Conservation (phyloP, 2,113 vertebrate genomes). For the Erythrolamprus reginae region DNA sequence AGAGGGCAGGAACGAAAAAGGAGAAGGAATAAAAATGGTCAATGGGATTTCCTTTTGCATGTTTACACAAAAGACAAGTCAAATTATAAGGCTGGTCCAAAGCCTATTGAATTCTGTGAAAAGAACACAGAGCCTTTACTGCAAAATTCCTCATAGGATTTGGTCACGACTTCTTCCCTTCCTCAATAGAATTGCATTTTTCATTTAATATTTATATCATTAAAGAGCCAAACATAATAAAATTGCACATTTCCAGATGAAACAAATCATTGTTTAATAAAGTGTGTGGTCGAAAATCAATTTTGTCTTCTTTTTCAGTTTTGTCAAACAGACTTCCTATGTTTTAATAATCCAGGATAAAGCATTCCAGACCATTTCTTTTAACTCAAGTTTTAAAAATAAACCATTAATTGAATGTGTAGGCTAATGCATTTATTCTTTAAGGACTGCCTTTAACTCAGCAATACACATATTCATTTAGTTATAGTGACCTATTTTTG, state of each 20-base stretch:
- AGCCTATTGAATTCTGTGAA: slow-evolving; percentile 32
- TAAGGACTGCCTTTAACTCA: slow-evolving; percentile 29
- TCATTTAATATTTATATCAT: neutral
- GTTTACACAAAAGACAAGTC: slow-evolving; percentile 41
- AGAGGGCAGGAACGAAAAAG: slow-evolving; percentile 18
- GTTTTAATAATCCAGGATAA: slow-evolving; percentile 31
- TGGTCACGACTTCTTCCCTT: neutral
- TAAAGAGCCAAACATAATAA: neutral
- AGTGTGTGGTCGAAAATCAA: slow-evolving; percentile 19
- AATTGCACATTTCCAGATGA: slow-evolving; percentile 15
- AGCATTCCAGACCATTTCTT: slow-evolving; percentile 42
- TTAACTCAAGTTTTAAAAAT: slow-evolving; percentile 46
- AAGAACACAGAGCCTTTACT: neutral
- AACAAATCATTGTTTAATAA: neutral
- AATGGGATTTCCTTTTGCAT: slow-evolving; percentile 56
- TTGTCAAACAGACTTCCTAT: slow-evolving; percentile 32
- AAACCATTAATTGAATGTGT: slow-evolving; percentile 56
- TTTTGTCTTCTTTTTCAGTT: slow-evolving; percentile 17
- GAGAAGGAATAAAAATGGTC: slow-evolving; percentile 52
- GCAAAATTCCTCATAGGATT: neutral
- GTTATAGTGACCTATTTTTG: slow-evolving; percentile 34
- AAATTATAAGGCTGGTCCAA: slow-evolving; percentile 23
- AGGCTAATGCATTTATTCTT: slow-evolving; percentile 47
- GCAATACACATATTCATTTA: slow-evolving; percentile 24
- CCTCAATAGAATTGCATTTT: neutral